A percentile compares a stretch with the other conserved stretches of the same genome.
Conservation (phyloP, 1,140 invertebrate genomes). For the Paraescarpia echinospica region DNA sequence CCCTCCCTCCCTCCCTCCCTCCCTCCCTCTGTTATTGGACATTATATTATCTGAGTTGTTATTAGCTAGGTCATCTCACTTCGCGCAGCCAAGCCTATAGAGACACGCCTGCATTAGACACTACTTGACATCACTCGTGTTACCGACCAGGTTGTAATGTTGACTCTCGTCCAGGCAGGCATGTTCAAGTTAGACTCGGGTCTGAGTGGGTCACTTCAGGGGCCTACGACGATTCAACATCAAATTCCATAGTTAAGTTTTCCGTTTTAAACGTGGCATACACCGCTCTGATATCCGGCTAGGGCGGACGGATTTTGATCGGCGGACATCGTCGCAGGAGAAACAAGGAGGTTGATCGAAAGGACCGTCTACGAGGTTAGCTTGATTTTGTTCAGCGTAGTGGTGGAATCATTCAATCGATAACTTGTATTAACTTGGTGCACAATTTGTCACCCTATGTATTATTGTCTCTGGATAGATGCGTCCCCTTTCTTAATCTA, state of each 20-base stretch:
- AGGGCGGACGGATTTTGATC: too few relatives aligned
- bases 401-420: background rate
- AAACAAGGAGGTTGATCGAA: background rate
- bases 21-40: too few relatives aligned
- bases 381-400: background rate
- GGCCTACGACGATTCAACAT: background rate
- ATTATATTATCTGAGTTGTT: too few relatives aligned
- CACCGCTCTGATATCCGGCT: background rate
- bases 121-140: background rate
- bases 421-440: background rate
- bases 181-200: background rate
- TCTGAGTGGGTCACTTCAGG: background rate
- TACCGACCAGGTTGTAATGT: background rate
- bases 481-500: background rate
- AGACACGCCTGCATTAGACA: too few relatives aligned
- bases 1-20: too few relatives aligned
- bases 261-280: background rate
- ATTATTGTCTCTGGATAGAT: background rate
- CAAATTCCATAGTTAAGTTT: background rate
- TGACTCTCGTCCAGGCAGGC: background rate
- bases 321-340: background rate
- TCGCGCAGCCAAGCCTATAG: too few relatives aligned
- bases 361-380: background rate
- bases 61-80: too few relatives aligned
- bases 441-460: background rate